These are phyloP conservation scores for Gymnoscelis rufifasciata DNA, from an alignment of 2,888 invertebrate species.

Conservation along the genomic window DNA sequence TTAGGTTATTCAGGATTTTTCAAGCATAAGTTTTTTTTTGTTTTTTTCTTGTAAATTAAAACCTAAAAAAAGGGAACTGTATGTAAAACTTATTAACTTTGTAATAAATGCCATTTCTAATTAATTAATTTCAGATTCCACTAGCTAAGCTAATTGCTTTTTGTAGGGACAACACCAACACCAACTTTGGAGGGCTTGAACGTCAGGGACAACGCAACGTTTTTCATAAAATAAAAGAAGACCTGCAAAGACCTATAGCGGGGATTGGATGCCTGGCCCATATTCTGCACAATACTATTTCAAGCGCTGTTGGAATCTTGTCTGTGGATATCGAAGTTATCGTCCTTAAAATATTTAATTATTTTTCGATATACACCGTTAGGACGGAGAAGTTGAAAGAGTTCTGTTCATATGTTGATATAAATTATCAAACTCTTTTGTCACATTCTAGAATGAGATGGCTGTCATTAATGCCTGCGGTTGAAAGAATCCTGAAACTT, in stretches of 20 bases:
- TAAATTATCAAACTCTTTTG: slow-evolving; percentile 26
- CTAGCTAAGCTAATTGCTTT: slow-evolving; percentile 1
- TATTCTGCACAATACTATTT: slow-evolving; percentile 30
- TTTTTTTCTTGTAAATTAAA: too few species aligned
- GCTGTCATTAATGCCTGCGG: slow-evolving; percentile 27
- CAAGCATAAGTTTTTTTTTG: too few species aligned
- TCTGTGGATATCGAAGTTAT: slow-evolving; percentile 29
- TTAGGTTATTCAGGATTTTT: too few species aligned
- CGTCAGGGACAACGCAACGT: slow-evolving; percentile 11
- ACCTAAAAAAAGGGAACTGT: too few species aligned
- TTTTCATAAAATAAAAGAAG: slow-evolving; percentile 24
- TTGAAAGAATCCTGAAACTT: slow-evolving; percentile 25
- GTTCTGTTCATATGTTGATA: slow-evolving; percentile 30
- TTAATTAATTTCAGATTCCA: background rate
- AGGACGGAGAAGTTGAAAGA: slow-evolving; percentile 27
- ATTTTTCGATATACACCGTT: slow-evolving; percentile 35
- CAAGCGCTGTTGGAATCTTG: slow-evolving; percentile 27
- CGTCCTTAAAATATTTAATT: slow-evolving; percentile 29
- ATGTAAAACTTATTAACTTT: too few species aligned
- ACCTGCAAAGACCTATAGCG: slow-evolving; percentile 7
- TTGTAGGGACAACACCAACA: slow-evolving; percentile 8
- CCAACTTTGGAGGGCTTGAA: slow-evolving; percentile 11
- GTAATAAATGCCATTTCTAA: too few species aligned
- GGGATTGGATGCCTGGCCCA: slow-evolving; percentile 31
- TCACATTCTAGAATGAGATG: slow-evolving; percentile 26